These are phyloP conservation scores for Keiferia lycopersicella DNA, from an alignment of 2,888 invertebrate species.

Conservation along the genomic window DNA sequence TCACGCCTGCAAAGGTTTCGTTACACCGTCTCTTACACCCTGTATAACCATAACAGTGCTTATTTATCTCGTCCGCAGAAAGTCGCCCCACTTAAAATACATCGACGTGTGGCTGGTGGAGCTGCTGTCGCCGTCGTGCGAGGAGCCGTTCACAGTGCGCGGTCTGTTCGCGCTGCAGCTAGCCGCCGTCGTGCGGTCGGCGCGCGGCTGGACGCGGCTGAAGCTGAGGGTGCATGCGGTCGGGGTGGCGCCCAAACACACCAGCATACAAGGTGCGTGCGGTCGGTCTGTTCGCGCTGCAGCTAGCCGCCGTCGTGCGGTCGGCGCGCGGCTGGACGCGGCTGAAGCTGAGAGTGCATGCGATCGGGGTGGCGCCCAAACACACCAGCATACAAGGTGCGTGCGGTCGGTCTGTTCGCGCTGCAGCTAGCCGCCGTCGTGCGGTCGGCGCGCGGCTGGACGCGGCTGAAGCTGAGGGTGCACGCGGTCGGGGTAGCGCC, in stretches of 20 bases:
- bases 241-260: background rate
- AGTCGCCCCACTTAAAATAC: constrained; percentile 83
- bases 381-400: constrained; percentile 45
- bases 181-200: constrained; percentile 97
- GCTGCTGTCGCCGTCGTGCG: constrained; percentile 88
- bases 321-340: constrained; percentile 95
- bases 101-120: constrained; percentile 99
- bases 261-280: constrained; percentile 11
- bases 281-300: constrained; percentile 91
- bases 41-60: too few species aligned
- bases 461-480: constrained; percentile 39
- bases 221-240: constrained; percentile 93
- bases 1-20: too few species aligned
- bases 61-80: constrained; percentile 59
- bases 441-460: constrained; percentile 83
- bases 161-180: constrained; percentile 97
- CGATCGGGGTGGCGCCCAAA: constrained; percentile 48
- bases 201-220: constrained; percentile 92
- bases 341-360: constrained; percentile 91
- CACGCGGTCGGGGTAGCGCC: background rate
- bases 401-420: constrained; percentile 92
- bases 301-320: constrained; percentile 84
- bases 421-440: constrained; percentile 98
- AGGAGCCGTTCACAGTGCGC: constrained; percentile 93
- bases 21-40: too few species aligned